Percentiles rank a stretch among this genome's conserved stretches.
Evolutionary conservation across 2,113 vertebrate genomes (phyloP).

Genomic region (Herpetotheres cachinnans): DNA sequence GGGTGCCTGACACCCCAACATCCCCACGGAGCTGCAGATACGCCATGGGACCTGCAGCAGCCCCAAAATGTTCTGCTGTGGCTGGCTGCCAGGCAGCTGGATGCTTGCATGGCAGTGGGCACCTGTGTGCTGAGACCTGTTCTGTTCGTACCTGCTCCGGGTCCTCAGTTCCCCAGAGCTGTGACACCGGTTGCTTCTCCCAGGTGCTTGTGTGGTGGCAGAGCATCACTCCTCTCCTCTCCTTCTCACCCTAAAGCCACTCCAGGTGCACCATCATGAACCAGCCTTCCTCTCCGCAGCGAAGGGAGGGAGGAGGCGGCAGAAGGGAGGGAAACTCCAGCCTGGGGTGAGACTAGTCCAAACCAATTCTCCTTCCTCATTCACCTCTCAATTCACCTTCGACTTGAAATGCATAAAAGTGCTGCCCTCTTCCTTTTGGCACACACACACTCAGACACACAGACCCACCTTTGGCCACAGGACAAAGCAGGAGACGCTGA

Average conservation of each 20-base stretch:
- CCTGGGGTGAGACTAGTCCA: background rate
- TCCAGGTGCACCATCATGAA: background rate
- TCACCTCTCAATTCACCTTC: background rate
- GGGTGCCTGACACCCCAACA: background rate
- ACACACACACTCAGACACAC: too few species aligned
- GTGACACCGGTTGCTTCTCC: background rate
- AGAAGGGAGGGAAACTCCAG: background rate
- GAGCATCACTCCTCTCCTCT: background rate
- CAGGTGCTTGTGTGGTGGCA: background rate
- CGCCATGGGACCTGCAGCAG: background rate
- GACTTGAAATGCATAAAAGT: background rate
- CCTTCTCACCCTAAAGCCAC: background rate
- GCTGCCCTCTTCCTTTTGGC: background rate
- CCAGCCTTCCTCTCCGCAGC: background rate
- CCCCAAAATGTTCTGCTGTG: background rate
- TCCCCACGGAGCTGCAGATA: background rate
- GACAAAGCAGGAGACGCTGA: background rate
- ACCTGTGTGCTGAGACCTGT: background rate
- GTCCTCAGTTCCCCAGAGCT: background rate
- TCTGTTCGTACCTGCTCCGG: fast-evolving
- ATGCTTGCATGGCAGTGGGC: fast-evolving
- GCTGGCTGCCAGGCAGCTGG: background rate
- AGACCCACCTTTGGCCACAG: background rate
- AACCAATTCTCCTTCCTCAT: background rate
- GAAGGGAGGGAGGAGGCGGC: background rate